phyloP scores from a whole-genome alignment of 1,140 invertebrate genomes.

The Hyposmocoma kahamanoa region DNA sequence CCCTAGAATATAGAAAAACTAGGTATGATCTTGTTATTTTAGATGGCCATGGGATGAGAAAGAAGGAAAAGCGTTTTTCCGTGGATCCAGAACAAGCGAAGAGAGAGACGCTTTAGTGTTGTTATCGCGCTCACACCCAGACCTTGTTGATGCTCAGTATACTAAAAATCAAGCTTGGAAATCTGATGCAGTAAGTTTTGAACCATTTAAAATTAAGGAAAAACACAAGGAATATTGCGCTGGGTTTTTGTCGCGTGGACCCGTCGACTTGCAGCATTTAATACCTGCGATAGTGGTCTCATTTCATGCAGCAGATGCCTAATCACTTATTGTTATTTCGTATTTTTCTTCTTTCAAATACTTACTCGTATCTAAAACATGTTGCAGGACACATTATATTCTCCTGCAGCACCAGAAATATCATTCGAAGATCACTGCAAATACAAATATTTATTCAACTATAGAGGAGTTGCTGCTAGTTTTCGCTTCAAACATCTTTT shows the following conservation, averaged over 20 bases:
- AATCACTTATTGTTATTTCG: too few relatives aligned
- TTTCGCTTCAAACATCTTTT: conserved; percentile 98
- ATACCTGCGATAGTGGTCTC: too few relatives aligned
- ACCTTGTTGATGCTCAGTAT: conserved; percentile 93
- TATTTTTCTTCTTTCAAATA: too few relatives aligned
- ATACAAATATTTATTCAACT: conserved; percentile 97
- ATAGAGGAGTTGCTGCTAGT: conserved; percentile 95
- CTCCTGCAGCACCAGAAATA: conserved; percentile 88
- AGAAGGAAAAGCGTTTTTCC: conserved; percentile 86
- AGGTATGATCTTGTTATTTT: conserved; percentile 5
- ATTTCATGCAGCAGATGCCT: too few relatives aligned
- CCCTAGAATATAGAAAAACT: too few relatives aligned
- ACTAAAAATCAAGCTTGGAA: conserved; percentile 99
- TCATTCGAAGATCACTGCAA: conserved; percentile 93
- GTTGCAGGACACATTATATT: conserved; percentile 87
- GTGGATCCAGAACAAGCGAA: conserved; percentile 93
- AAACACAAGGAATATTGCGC: too few relatives aligned
- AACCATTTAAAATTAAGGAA: neutral
- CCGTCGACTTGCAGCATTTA: too few relatives aligned
- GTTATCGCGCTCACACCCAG: conserved; percentile 84
- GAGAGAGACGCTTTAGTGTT: conserved; percentile 94
- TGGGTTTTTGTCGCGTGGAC: too few relatives aligned
- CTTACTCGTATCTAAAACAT: too few relatives aligned
- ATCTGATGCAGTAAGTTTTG: conserved; percentile 83
- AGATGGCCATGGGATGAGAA: conserved; percentile 88